These are phyloP conservation scores for Psilopsiagon aymara DNA, from an alignment of 2,113 vertebrate genomes.

Conservation along the genomic window DNA sequence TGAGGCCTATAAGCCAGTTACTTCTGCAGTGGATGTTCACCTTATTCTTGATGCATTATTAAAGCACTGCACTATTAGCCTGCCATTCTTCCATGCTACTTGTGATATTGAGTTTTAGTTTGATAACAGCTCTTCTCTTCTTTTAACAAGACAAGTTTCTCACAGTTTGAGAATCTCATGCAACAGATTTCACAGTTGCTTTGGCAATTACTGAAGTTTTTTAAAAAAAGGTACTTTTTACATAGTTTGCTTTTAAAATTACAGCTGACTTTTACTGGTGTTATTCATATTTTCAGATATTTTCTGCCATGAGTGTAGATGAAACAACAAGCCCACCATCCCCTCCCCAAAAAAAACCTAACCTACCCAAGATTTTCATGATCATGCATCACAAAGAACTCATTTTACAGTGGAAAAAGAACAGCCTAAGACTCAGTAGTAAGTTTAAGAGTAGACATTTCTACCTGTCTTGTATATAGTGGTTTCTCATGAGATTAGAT, in stretches of 20 bases:
- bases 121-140: background rate
- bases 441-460: background rate
- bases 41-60: conserved; percentile 16
- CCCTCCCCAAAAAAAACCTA: rapidly evolving
- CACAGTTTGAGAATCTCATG: background rate
- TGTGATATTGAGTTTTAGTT: conserved; percentile 1
- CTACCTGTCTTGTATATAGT: background rate
- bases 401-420: background rate
- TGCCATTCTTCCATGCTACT: background rate
- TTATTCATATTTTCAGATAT: background rate
- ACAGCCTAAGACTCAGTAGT: background rate
- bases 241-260: background rate
- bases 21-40: background rate
- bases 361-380: background rate
- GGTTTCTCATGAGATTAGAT: background rate
- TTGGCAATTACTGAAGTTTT: conserved; percentile 33
- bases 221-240: background rate
- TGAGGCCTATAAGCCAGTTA: background rate
- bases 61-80: background rate
- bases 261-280: background rate
- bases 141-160: conserved; percentile 20
- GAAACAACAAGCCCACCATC: background rate
- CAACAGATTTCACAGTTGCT: conserved; percentile 49
- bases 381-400: background rate
- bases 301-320: background rate